Base-by-base conservation (phyloP, 2,888 invertebrate species). In the Acanthoscelides obtectus region DNA sequence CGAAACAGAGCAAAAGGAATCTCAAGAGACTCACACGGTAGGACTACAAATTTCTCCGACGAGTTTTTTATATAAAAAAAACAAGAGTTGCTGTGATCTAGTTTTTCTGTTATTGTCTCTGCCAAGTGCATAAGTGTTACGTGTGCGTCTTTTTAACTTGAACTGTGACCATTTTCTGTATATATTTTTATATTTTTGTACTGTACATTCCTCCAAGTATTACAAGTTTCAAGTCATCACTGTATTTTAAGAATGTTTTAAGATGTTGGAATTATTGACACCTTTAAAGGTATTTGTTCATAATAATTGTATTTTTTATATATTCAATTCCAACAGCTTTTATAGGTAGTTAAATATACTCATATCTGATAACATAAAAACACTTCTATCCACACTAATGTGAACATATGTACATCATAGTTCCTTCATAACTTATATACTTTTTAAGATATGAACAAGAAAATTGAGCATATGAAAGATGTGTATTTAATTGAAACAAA, bases 1-100 rank as follows among this genome's bases (percentile, higher is more conserved):
- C 84, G 3, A 81, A 81, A 70, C 81, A 81, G 74, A 84, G 84
- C 72, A 83, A 83, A 75, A 80, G 79, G 72, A 82, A 80, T 72
- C 72, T 85, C 69, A 83, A 83, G 76, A 79, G 85, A 64, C 79
- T 84, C 66, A 82, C 82, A 19, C 72, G 77, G 71, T 79, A 66
- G 45, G 45, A 45, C 45, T 45, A 17, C 45, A 45, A 1, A 45
- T 1, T 45, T 45, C 17, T 45, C 5, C 17, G 45, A 45, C 45
- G 45, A 45, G 45, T 45, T 45, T 45, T 45, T 45, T n/a, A 1
- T 45, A 45, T 45, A 4, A 45, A 45, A n/a, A 45, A 45, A 45
- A 45, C 45, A 45, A 45, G 45, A 4, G 45, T 45, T 6, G 45
- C 45, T 45, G 45, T 45, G 45, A 45, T 45, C 17, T 17, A 12